Evolutionary conservation across 64 coral and sea anemone species (phyloP).

Genomic region (Dendrophyllia cribrosa): DNA sequence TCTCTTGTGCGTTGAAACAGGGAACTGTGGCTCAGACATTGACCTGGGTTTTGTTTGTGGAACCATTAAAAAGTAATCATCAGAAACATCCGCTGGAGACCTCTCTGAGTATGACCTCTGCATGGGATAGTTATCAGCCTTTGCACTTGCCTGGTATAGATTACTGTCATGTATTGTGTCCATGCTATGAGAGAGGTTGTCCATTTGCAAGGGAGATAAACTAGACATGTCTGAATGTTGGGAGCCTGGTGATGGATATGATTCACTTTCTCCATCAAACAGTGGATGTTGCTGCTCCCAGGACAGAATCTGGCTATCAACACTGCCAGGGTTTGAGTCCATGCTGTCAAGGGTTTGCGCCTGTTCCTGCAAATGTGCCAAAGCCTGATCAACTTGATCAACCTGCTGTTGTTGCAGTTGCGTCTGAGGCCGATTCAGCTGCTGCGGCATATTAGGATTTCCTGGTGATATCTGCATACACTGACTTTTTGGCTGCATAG

Average conservation of each 20-base stretch:
- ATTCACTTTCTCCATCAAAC: slow-evolving; percentile 76
- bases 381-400: slow-evolving; percentile 52
- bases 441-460: slow-evolving; percentile 31
- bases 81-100: slow-evolving; percentile 47
- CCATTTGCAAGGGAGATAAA: slow-evolving; percentile 61
- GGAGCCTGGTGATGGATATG: slow-evolving; percentile 43
- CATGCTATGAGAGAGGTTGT: slow-evolving; percentile 58
- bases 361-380: slow-evolving; percentile 66
- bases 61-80: slow-evolving; percentile 62
- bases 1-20: slow-evolving; percentile 48
- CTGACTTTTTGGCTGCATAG: slow-evolving; percentile 51
- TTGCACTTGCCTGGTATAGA: slow-evolving; percentile 41
- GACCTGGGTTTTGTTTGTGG: slow-evolving; percentile 77
- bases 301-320: slow-evolving; percentile 64
- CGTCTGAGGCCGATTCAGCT: slow-evolving; percentile 1
- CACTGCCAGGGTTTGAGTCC: slow-evolving; percentile 42
- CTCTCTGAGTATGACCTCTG: slow-evolving; percentile 87
- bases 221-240: slow-evolving; percentile 62
- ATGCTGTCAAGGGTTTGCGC: slow-evolving; percentile 60
- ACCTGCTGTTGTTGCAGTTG: slow-evolving; percentile 26
- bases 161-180: slow-evolving; percentile 1
- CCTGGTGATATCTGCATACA: slow-evolving; percentile 31
- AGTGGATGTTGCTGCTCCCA: slow-evolving; percentile 69
- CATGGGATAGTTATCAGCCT: slow-evolving; percentile 60
- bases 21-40: slow-evolving; percentile 61